Base-by-base conservation (phyloP, 1,140 invertebrate species). In the Diachasmimorpha longicaudata region DNA sequence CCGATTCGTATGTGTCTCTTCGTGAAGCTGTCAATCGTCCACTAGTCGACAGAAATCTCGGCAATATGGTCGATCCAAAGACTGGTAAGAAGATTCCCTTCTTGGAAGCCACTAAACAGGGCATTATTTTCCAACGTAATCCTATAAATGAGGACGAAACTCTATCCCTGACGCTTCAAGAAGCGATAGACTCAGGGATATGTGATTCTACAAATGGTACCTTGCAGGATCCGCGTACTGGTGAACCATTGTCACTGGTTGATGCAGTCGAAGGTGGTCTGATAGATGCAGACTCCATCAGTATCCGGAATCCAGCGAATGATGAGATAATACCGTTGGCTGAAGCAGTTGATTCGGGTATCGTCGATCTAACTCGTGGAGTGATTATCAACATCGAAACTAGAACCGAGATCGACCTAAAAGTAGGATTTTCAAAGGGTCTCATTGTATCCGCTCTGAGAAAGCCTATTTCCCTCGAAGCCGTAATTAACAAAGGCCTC, bases 11-110 rank as follows among this genome's bases (percentile, higher is more conserved):
- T 82, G 89, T 96, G 66, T 88, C 93, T 2, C 86, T 97, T n/a
- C 89, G 92, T 72, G 92, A 93, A 83, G 96, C 96, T 5, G 90
- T 97, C 21, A 90, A 93, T 70, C 90, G 91, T 78, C 93, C 93
- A 1, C 84, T 96, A 19, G 91, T 97, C 69, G 94, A 97, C 86
- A 91, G 92, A 83, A 91, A 93, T 74, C 91, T 92, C 0, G 95
- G 95, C 9, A 91, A 95, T 80, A 94, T 97, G 91, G 92, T 96
- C 4, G 94, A 98, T 90, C 93, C 93, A 10, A 93, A 93, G 85
- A 95, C 92, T 23, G 95, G 95, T 9, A 93, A 94, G 83, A 91
- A 93, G 69, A 91, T 97, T 48, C 91, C 94, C 5, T 96, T 97
- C 86, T 93, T 96, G 87, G 94, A 97, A 84, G 96, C 96, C 77